A percentile compares a stretch with the other conserved stretches of the same genome.
phyloP scores from a whole-genome alignment of 2,888 invertebrate genomes.

The Stenolophus ochropezus region DNA sequence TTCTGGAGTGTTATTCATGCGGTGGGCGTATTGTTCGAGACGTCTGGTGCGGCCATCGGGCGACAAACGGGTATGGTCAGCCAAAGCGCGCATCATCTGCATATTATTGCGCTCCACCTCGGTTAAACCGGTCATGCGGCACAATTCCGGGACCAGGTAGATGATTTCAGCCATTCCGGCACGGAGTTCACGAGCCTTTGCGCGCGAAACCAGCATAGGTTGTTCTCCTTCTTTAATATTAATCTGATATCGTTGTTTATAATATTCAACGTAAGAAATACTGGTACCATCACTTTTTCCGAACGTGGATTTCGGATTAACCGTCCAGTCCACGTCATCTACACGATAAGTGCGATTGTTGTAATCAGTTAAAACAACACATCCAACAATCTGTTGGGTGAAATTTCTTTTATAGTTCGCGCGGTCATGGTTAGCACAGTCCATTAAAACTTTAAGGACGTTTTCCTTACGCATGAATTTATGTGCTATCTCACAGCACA shows the following conservation, averaged over 20 bases:
- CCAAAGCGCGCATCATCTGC: constrained; percentile 81
- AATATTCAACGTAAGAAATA: constrained; percentile 80
- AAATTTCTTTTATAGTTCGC: constrained; percentile 75
- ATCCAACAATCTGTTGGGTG: constrained; percentile 76
- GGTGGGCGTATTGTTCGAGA: constrained; percentile 79
- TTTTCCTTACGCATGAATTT: constrained; percentile 89
- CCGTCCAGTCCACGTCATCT: constrained; percentile 82
- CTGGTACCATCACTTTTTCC: constrained; percentile 74
- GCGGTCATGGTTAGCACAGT: constrained; percentile 73
- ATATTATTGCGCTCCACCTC: constrained; percentile 73
- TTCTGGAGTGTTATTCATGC: constrained; percentile 75
- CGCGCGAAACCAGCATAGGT: constrained; percentile 85
- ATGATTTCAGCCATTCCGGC: constrained; percentile 82
- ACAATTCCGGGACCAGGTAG: constrained; percentile 88
- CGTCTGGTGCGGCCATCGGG: constrained; percentile 81
- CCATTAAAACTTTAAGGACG: constrained; percentile 78
- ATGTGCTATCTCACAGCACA: constrained; percentile 87
- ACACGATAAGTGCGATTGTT: constrained; percentile 85
- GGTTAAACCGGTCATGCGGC: constrained; percentile 87
- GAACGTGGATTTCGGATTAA: constrained; percentile 79
- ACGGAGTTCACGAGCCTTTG: constrained; percentile 82
- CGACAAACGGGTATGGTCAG: constrained; percentile 83
- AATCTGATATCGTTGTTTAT: constrained; percentile 70
- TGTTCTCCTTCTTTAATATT: constrained; percentile 76
- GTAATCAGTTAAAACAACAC: constrained; percentile 84